phyloP scores from a whole-genome alignment of 2,888 invertebrate species.

The Notodonta ziczac region DNA sequence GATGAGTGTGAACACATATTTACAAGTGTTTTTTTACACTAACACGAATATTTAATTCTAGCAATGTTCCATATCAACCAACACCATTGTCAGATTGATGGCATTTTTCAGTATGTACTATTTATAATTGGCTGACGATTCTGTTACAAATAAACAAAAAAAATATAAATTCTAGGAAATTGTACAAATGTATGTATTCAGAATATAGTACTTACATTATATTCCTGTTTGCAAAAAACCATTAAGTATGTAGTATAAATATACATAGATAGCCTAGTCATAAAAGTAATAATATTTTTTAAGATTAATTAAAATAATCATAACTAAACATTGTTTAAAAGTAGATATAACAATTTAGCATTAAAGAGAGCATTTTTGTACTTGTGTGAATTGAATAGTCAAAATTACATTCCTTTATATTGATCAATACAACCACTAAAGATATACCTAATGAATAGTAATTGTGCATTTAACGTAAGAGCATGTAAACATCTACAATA shows the following conservation, averaged over 20 bases:
- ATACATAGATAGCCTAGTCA: constrained; percentile 37
- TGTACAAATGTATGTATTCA: constrained; percentile 1
- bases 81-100: background rate
- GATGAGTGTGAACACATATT: too few relatives aligned
- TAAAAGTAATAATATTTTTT: constrained; percentile 31
- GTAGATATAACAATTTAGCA: background rate
- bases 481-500: background rate
- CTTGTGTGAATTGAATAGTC: too few relatives aligned
- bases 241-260: constrained; percentile 13
- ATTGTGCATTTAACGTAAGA: background rate
- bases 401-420: too few relatives aligned
- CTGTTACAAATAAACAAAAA: background rate
- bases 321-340: constrained; percentile 25
- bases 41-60: background rate
- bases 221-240: background rate
- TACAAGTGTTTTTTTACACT: too few relatives aligned
- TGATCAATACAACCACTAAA: too few relatives aligned
- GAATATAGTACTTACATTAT: background rate
- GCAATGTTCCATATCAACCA: background rate
- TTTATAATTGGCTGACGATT: background rate
- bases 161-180: background rate
- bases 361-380: background rate
- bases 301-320: constrained; percentile 21
- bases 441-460: too few relatives aligned
- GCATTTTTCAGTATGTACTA: background rate